phyloP scores from a whole-genome alignment of 1,140 invertebrate genomes.

The Apis florea region DNA sequence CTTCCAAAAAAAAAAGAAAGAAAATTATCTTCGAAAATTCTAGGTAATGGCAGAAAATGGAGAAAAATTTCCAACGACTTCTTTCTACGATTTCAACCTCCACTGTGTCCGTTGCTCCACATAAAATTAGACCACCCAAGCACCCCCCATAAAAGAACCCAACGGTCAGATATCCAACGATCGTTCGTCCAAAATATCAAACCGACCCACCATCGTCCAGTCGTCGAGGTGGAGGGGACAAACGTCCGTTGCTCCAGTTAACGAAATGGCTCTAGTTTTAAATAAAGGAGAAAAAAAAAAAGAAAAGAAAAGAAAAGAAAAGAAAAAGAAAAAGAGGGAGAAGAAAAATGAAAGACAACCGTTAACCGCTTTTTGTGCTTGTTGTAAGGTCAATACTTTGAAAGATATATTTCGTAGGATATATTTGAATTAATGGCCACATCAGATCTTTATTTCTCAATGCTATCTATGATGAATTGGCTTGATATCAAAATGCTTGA shows the following conservation, averaged over 20 bases:
- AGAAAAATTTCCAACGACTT: too few relatives aligned
- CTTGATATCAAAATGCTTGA: too few relatives aligned
- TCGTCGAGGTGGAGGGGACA: constrained; percentile 49
- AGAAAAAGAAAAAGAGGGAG: neutral
- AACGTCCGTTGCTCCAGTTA: constrained; percentile 71
- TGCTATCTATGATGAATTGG: too few relatives aligned
- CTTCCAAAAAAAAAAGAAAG: too few relatives aligned
- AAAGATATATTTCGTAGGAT: too few relatives aligned
- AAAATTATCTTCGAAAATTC: too few relatives aligned
- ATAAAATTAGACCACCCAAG: constrained; percentile 46
- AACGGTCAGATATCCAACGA: constrained; percentile 43
- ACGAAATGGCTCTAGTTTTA: constrained; percentile 53
- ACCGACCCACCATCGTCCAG: neutral
- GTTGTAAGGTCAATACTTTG: too few relatives aligned
- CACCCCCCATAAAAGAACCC: constrained; percentile 11
- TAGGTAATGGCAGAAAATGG: too few relatives aligned
- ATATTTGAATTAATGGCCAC: too few relatives aligned
- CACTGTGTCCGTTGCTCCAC: constrained; percentile 34
- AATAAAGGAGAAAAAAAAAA: too few relatives aligned
- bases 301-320: neutral
- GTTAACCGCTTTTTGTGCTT: neutral
- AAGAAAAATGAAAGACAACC: constrained; percentile 25
- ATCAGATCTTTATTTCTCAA: too few relatives aligned
- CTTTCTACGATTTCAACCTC: neutral
- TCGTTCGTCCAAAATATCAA: neutral